Evolutionary conservation across 2,888 invertebrate genomes (phyloP), one percentile per base, ranked within the genome.

Genomic region (Limnephilus lunatus): DNA sequence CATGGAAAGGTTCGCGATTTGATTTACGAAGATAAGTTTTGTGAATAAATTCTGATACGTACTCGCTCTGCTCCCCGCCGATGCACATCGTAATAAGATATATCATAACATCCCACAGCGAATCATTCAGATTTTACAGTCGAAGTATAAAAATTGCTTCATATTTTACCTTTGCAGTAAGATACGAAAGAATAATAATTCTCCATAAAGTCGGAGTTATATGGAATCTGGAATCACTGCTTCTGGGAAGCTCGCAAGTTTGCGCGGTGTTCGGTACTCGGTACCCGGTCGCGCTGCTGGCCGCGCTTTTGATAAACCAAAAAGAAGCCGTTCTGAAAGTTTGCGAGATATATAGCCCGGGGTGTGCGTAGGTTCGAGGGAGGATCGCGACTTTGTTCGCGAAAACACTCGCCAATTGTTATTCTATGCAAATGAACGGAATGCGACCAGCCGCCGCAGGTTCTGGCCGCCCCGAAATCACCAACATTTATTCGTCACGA

Each of bases 371-470:
- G 90, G 82, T 83, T 39, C 85, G 85, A 44, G 89, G 91, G 81
- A 81, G 90, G 89, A 25, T 81, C 90, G 87, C 90, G 82, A 82
- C 81, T 32, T 81, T 32, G 90, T 85, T 48, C 92, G 91, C 91
- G 90, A 92, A 92, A 93, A 91, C 93, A 93, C 92, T 93, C 93
- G 92, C 88, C 93, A 90, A 93, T 93, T 93, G 93, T 93, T 93
- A 93, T 93, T 93, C 92, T 93, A 93, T 93, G 93, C 93, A 93
- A 93, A 93, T 93, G 89, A 91, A 91, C 87, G 92, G 91, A 30
- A 90, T 90, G 89, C 91, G 81, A 85, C 91, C 91, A 90, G 89
- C 91, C 89, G 90, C 90, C 87, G 92, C 89, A 92, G 92, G 88
- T 93, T 92, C 89, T 90, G 93, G 92, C 92, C 90, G 87, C 93